Base-by-base conservation (phyloP, 1,140 invertebrate species). In the Gryon sp. region DNA sequence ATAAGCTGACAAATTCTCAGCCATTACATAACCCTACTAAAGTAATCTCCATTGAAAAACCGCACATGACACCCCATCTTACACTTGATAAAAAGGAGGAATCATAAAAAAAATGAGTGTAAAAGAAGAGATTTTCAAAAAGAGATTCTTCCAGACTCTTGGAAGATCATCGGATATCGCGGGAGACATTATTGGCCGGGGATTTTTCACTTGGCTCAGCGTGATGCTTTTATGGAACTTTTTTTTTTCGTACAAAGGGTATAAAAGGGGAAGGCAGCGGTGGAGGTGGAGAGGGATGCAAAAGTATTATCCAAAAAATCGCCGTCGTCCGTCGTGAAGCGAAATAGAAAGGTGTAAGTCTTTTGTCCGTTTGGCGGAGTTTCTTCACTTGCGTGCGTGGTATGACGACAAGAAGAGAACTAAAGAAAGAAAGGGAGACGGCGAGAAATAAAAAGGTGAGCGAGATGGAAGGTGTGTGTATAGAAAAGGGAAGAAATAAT, bases 141-240 rank as follows among this genome's bases (percentile, higher is more conserved):
- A 46, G 32, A 48, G 53, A 46, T 66, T 59, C 66, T 80, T 74
- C 60, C 55, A 72, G 50, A 66, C 63, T 80, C 74, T 79, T 52
- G 48, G 60, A 78, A 76, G 81, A 79, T 83, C 78, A 82, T 81
- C 53, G 66, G 63, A 80, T 83, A 74, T 77, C 72, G 65, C 63
- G 66, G 34, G 74, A 79, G 65, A 84, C 75, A 80, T 85, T 79
- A 84, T 84, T 85, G 81, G 81, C 76, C 62, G 66, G 60, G 50
- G 73, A 75, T 79, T 82, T 82, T 81, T 79, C 68, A 73, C 45
- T 70, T 43, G 55, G 66, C 55, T 18, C 76, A 74, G 78, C 73
- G 63, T 76, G 80, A 80, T 36, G 68, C 79, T 82, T 87, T 87
- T 80, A 83, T 57, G 55, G 41, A 55, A 52, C 80, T 80, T 80